A percentile compares a stretch with the other conserved stretches of the same genome.
These are phyloP conservation scores for Melanostigma gelatinosum DNA, from an alignment of 2,113 vertebrate species.

Conservation along the genomic window DNA sequence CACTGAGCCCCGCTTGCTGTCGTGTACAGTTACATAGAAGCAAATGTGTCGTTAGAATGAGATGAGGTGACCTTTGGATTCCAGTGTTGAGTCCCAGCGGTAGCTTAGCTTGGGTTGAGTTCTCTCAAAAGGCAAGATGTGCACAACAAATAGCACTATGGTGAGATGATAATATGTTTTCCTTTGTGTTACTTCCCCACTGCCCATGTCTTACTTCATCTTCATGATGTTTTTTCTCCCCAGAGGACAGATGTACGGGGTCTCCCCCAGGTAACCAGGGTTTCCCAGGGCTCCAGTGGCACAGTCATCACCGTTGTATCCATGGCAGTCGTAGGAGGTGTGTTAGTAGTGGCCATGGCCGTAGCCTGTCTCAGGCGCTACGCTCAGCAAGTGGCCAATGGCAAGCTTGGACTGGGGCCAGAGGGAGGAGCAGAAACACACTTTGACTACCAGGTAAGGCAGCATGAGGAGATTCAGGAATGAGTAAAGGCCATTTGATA, in stretches of 20 bases:
- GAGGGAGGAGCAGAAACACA: slow-evolving; percentile 95
- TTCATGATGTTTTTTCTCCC: slow-evolving; percentile 16
- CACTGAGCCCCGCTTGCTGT: slow-evolving; percentile 28
- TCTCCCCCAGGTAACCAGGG: slow-evolving; percentile 82
- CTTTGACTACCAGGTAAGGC: slow-evolving; percentile 93
- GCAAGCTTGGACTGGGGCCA: slow-evolving; percentile 90
- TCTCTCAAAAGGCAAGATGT: not conserved
- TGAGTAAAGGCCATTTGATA: not conserved
- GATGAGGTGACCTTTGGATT: slow-evolving; percentile 44
- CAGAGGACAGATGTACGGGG: slow-evolving; percentile 86
- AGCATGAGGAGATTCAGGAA: too few species aligned
- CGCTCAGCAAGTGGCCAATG: slow-evolving; percentile 88
- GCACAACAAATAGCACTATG: not conserved
- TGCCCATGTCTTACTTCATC: not conserved
- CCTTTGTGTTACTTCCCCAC: not conserved
- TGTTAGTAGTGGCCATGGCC: slow-evolving; percentile 86
- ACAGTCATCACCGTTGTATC: slow-evolving; percentile 90
- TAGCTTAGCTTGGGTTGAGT: not conserved
- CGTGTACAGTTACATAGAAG: slow-evolving; percentile 25
- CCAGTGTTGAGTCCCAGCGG: not conserved
- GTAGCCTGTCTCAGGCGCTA: slow-evolving; percentile 91
- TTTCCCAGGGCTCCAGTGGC: slow-evolving; percentile 85
- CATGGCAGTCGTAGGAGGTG: slow-evolving; percentile 89
- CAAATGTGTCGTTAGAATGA: slow-evolving; percentile 20
- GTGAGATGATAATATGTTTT: slow-evolving; percentile 6